A percentile compares a stretch with the other conserved stretches of the same genome.
Evolutionary conservation across 2,888 invertebrate species (phyloP).

Genomic region (Isoperla grammatica): DNA sequence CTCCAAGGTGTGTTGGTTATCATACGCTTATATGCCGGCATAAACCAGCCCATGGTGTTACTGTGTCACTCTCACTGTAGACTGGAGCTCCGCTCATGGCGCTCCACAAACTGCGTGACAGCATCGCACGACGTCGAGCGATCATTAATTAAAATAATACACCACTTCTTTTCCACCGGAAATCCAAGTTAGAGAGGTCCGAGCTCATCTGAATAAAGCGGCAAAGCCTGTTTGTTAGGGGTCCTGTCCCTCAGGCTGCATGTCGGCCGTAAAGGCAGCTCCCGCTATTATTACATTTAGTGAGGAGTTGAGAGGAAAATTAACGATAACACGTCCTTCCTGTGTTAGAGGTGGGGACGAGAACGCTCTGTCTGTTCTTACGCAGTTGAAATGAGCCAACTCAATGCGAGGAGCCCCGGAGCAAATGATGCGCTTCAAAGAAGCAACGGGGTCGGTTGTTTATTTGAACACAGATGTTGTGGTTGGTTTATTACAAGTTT

Average conservation of each 20-base stretch:
- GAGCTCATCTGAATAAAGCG: constrained; percentile 12
- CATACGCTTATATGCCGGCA: constrained; percentile 12
- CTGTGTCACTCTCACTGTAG: too few species aligned
- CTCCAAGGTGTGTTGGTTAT: constrained; percentile 11
- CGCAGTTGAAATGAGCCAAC: too few species aligned
- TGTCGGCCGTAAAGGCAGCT: background rate
- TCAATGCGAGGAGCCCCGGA: too few species aligned
- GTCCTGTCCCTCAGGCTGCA: too few species aligned
- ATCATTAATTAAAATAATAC: background rate
- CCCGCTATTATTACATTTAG: constrained; percentile 12
- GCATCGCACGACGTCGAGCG: background rate
- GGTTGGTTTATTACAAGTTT: too few species aligned
- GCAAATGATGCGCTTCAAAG: too few species aligned
- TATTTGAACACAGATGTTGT: too few species aligned
- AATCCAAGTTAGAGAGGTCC: constrained; percentile 3
- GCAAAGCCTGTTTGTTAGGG: background rate
- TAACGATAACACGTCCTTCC: constrained; percentile 17
- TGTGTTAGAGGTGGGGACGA: constrained; percentile 4
- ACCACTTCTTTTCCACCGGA: constrained; percentile 10
- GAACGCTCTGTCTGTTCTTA: background rate
- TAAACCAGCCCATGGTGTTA: constrained; percentile 22
- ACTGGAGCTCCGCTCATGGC: background rate
- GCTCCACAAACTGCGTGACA: background rate
- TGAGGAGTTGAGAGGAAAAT: constrained; percentile 3
- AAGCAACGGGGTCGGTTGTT: too few species aligned